Evolutionary conservation across 2,113 vertebrate genomes (phyloP), one percentile per base, ranked within the genome.

Genomic region (Bubo scandiacus): DNA sequence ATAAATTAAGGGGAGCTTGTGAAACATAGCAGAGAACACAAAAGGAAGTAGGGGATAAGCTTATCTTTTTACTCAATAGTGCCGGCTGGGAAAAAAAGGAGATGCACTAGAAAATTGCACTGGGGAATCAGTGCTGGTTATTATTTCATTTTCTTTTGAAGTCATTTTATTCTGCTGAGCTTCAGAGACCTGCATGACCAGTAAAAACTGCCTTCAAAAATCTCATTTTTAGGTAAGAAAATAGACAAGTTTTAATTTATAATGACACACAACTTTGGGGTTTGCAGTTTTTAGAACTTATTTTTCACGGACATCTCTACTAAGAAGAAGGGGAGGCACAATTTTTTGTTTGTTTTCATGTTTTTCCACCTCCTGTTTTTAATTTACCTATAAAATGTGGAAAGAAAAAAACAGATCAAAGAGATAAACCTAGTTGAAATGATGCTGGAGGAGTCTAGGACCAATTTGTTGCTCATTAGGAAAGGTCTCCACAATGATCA

Each of bases 71-170:
- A 79, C 54, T 95, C 77, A 91, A n/a, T 45, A 81, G 49, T 34
- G 38, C 72, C 11, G n/a, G 47, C 29, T 70, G 57, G 43, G 73
- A 89, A 68, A 65, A 45, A 45, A 45, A 45, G 43, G 55, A 62
- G 25, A 57, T 12, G 10, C 61, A 26, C 55, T 70, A 92, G n/a
- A 91, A 78, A 88, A 95, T 80, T 59, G 23, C 29, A 63, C 34
- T 81, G 26, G 30, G 19, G n/a, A 92, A 92, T 49, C 36, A 90
- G 32, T 74, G 54, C 16, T 86, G 52, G 26, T 90, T 95, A 61
- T 57, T 96, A 66, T 66, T 81, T 49, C 1, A 95, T 84, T 97
- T 94, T 25, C 20, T 89, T 96, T 86, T 97, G 85, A 97, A 96
- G 61, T 91, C 16, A 6, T 32, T 38, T 96, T 96, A 59, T 43